Evolutionary conservation across 2,888 invertebrate genomes (phyloP).

Genomic region (Chouioia cunea): DNA sequence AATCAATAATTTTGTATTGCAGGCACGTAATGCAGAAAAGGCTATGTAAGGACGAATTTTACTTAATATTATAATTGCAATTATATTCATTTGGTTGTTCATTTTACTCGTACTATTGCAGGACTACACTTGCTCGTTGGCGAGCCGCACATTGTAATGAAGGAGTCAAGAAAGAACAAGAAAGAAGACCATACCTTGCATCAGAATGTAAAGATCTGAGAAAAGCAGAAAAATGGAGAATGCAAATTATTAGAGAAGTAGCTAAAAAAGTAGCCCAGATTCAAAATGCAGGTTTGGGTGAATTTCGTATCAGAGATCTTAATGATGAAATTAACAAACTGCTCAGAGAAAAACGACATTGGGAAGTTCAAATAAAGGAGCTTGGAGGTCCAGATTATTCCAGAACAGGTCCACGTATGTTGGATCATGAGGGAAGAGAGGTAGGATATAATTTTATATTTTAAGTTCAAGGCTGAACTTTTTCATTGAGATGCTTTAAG

Average conservation of each 20-base stretch:
- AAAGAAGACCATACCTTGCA: conserved; percentile 92
- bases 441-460: conserved; percentile 49
- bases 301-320: conserved; percentile 96
- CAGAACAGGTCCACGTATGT: conserved; percentile 91
- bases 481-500: background rate
- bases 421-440: conserved; percentile 94
- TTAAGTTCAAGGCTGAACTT: conserved; percentile 8
- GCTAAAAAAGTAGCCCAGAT: conserved; percentile 99
- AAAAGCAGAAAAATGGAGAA: conserved; percentile 95
- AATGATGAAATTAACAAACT: conserved; percentile 99
- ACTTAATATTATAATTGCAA: conserved; percentile 55
- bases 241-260: conserved; percentile 97
- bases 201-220: conserved; percentile 93
- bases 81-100: conserved; percentile 14
- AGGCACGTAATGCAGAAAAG: conserved; percentile 81
- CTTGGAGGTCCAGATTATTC: conserved; percentile 96
- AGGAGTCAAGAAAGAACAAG: conserved; percentile 82
- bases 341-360: conserved; percentile 94
- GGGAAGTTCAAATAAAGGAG: conserved; percentile 97
- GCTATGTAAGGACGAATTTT: conserved; percentile 74
- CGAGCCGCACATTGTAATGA: conserved; percentile 95
- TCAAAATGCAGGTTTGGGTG: conserved; percentile 99
- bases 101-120: conserved; percentile 61
- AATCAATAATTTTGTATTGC: conserved; percentile 48
- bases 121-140: conserved; percentile 99